These are phyloP conservation scores for Dicrurus megarhynchus DNA, from an alignment of 2,113 vertebrate genomes.

Conservation along the genomic window DNA sequence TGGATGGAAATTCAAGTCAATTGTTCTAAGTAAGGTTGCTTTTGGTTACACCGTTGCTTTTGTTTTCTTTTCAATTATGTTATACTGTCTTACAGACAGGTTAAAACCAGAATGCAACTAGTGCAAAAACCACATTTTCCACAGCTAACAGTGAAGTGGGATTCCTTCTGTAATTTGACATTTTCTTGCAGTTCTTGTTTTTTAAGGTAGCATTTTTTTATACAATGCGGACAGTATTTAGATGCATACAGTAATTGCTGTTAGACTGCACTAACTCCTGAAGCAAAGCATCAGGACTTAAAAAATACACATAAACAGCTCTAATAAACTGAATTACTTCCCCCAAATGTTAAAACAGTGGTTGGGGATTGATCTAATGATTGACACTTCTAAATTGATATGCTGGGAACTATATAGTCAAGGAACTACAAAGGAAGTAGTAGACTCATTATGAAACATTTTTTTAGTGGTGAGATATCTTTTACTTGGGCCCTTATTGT, in stretches of 20 bases:
- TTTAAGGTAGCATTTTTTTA: background rate
- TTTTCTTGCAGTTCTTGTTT: background rate
- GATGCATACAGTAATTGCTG: background rate
- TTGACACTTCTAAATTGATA: background rate
- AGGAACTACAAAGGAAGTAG: background rate
- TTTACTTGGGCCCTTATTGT: background rate
- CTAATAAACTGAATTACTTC: background rate
- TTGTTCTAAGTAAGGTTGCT: slow-evolving; percentile 52
- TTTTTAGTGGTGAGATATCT: background rate
- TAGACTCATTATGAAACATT: accelerated
- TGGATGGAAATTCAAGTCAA: slow-evolving; percentile 47
- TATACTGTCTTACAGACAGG: background rate
- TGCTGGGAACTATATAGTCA: background rate
- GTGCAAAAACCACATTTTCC: background rate
- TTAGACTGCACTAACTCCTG: background rate
- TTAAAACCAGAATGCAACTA: background rate
- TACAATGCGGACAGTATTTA: background rate
- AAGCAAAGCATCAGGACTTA: background rate
- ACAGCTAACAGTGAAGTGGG: background rate
- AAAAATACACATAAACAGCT: background rate
- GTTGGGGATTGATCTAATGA: background rate
- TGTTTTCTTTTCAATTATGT: slow-evolving; percentile 8
- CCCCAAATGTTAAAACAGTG: background rate
- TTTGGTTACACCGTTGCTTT: background rate
- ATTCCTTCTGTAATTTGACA: background rate